phyloP scores from a whole-genome alignment of 2,113 vertebrate species.

The Ictalurus punctatus region DNA sequence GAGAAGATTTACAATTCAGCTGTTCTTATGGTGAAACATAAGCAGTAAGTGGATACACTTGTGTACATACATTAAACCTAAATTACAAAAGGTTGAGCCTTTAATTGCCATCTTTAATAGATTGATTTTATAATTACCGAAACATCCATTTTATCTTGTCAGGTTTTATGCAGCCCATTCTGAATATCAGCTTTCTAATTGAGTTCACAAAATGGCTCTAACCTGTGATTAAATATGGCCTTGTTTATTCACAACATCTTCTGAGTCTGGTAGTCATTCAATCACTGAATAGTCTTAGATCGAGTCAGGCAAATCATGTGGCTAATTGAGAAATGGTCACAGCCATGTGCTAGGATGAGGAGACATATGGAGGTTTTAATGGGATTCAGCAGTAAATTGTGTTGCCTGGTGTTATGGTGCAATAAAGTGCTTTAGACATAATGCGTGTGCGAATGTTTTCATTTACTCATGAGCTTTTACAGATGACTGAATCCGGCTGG shows the following conservation, averaged over 20 bases:
- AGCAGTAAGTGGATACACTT: conserved; percentile 35
- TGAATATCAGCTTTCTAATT: conserved; percentile 40
- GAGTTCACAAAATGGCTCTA: conserved; percentile 36
- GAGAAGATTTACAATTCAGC: conserved; percentile 62
- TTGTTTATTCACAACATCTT: conserved; percentile 47
- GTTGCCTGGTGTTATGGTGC: not conserved
- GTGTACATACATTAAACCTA: conserved; percentile 45
- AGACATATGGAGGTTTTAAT: conserved; percentile 18
- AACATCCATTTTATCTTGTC: conserved; percentile 25
- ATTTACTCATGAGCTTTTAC: conserved; percentile 17
- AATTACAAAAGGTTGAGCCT: conserved; percentile 33
- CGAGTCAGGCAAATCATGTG: conserved; percentile 38
- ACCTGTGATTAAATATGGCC: conserved; percentile 50
- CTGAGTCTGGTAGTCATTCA: conserved; percentile 33
- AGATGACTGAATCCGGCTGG: conserved; percentile 18
- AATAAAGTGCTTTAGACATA: not conserved
- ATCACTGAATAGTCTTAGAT: conserved; percentile 10
- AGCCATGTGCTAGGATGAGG: conserved; percentile 27
- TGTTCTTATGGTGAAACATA: conserved; percentile 52
- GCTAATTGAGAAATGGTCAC: conserved; percentile 30
- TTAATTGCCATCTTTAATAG: conserved; percentile 24
- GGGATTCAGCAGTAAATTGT: conserved; percentile 6
- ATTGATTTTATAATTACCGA: conserved; percentile 37
- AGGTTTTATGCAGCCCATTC: conserved; percentile 17
- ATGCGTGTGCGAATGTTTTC: conserved; percentile 12